Evolutionary conservation across 2,113 vertebrate species (phyloP).

Genomic region (Brachypodius melanocephalos): DNA sequence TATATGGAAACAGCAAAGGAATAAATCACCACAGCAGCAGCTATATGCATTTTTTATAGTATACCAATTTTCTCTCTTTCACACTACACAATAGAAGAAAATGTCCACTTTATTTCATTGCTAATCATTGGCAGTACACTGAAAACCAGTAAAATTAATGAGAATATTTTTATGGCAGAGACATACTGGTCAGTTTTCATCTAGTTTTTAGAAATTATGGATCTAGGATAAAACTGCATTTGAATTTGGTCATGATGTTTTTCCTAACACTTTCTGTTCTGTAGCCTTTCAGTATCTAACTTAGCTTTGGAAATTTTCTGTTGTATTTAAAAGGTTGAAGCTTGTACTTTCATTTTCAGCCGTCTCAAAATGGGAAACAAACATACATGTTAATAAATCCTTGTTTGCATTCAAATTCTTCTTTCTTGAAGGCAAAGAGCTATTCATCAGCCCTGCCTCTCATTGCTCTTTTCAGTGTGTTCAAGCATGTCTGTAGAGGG

Average conservation of each 20-base stretch:
- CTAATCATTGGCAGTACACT: background rate
- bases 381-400: background rate
- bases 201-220: background rate
- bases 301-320: background rate
- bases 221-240: background rate
- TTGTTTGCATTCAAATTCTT: background rate
- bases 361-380: background rate
- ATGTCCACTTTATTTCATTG: background rate
- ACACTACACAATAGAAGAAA: background rate
- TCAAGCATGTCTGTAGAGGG: background rate
- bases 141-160: background rate
- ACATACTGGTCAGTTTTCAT: background rate
- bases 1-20: background rate
- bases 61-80: background rate
- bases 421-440: background rate
- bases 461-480: background rate
- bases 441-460: background rate
- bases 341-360: background rate
- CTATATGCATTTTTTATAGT: background rate
- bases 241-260: background rate
- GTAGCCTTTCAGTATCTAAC: background rate
- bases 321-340: background rate
- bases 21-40: conserved; percentile 6
- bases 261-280: background rate
- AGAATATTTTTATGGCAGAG: background rate